A percentile compares a stretch with the other conserved stretches of the same genome.
These are phyloP conservation scores for Nysson spinosus DNA, from an alignment of 2,888 invertebrate genomes.

Conservation along the genomic window DNA sequence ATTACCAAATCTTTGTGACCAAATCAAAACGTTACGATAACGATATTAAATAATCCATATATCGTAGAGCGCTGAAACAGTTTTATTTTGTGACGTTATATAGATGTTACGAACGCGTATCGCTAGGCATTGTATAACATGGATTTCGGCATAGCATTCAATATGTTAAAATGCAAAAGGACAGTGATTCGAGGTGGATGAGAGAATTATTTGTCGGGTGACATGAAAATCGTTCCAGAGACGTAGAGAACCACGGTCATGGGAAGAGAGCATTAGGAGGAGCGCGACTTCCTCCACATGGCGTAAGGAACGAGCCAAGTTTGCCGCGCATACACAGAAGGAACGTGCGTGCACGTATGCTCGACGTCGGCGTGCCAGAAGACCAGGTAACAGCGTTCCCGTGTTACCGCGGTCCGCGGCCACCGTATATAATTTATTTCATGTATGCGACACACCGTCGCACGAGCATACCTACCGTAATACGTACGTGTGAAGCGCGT, in stretches of 20 bases:
- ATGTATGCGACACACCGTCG: conserved; percentile 65
- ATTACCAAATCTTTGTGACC: no score
- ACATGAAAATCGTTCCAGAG: conserved; percentile 36
- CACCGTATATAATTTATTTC: conserved; percentile 72
- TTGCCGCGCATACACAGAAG: conserved; percentile 23
- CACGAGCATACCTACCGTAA: conserved; percentile 20
- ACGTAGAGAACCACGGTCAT: conserved; percentile 61
- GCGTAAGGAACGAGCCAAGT: conserved; percentile 46
- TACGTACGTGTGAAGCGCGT: background rate
- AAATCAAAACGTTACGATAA: no score
- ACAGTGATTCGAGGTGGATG: conserved; percentile 9
- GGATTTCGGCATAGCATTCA: no score
- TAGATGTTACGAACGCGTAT: no score
- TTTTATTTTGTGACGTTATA: no score
- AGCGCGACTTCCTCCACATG: conserved; percentile 60
- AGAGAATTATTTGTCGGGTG: conserved; percentile 40
- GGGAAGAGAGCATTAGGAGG: conserved; percentile 64
- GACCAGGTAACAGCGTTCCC: conserved; percentile 72
- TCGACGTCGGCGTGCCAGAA: no score
- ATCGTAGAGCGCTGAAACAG: no score
- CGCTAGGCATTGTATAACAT: no score
- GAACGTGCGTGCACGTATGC: conserved; percentile 15
- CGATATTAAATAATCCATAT: no score
- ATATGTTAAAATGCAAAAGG: conserved; percentile 20
- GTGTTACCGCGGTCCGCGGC: conserved; percentile 72